Conservation (phyloP, 2,888 invertebrate genomes). For the Tholera decimalis region DNA sequence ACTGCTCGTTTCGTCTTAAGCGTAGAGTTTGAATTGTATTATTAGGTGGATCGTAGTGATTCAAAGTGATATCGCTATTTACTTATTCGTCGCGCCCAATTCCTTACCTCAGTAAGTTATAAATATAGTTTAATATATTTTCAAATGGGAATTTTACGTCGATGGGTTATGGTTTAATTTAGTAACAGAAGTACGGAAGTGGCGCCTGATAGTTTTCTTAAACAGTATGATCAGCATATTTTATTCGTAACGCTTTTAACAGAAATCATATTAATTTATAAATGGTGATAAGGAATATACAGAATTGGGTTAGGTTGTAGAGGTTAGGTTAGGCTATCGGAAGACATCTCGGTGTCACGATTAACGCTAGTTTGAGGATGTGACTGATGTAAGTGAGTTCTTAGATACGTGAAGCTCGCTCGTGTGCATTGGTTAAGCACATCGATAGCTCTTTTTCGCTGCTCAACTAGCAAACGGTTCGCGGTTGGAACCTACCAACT, state of each 20-base stretch:
- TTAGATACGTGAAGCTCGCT: background rate
- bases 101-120: slow-evolving; percentile 61
- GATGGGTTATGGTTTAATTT: background rate
- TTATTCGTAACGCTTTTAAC: slow-evolving; percentile 8
- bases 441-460: background rate
- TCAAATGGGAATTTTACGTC: slow-evolving; percentile 16
- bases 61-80: slow-evolving; percentile 77
- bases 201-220: background rate
- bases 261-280: slow-evolving; percentile 23
- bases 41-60: slow-evolving; percentile 59
- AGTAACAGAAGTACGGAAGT: slow-evolving; percentile 8
- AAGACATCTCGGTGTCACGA: slow-evolving; percentile 25
- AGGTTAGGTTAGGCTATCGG: slow-evolving; percentile 61
- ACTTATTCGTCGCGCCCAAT: slow-evolving; percentile 75
- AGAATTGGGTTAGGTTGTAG: slow-evolving; percentile 56
- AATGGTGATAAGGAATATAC: slow-evolving; percentile 38
- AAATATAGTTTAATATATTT: slow-evolving; percentile 20
- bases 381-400: background rate
- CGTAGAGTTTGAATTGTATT: slow-evolving; percentile 59
- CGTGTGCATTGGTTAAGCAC: background rate
- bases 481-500: background rate
- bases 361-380: slow-evolving; percentile 15
- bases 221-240: background rate
- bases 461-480: background rate
- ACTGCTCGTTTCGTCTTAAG: slow-evolving; percentile 49